Base-by-base conservation (phyloP, 2,797 vertebrate genomes). In the Myripristis jacobus region DNA sequence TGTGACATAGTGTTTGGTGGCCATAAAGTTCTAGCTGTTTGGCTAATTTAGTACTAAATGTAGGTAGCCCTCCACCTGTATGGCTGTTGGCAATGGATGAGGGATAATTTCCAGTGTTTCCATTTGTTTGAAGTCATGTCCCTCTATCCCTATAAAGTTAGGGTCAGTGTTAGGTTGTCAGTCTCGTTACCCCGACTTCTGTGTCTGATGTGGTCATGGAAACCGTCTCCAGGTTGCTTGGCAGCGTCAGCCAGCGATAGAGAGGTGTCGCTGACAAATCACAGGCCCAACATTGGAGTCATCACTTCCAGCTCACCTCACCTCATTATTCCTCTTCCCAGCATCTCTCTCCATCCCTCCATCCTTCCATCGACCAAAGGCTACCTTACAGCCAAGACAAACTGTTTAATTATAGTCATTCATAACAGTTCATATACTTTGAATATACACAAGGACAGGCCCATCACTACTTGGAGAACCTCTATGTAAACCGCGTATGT, bases 211-310 rank as follows among this genome's bases (percentile, higher is more conserved):
- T 77, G 71, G 70, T 81, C 68, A 79, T 81, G 77, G 67, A 86
- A 82, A 90, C 64, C 3, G 16, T 87, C 81, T 85, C 67, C 70
- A 81, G 70, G 77, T 87, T 87, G 72, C 47, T 83, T 86, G 86
- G 84, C 86, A 89, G 77, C 73, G 67, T 71, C 68, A 70, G 54
- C 70, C 70, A 68, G 82, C 63, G 79, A 67, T 16, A 38, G 77
- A 47, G 72, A 90, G 81, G 91, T 91, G 88, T 66, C 61, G 51
- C 70, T 87, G 91, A 93, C 79, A 90, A 84, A 86, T 88, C 69
- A 70, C 86, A 90, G 85, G 68, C 73, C 29, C 21, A 11, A 63
- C 34, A 38, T 60, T 69, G 76, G 75, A 92, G 78, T 91, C 84
- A 80, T 88, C 88, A 80, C 73, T 85, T 89, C 75, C 58, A 82